Evolutionary conservation across 2,113 vertebrate species (phyloP).

Genomic region (Syngnathus scovelli): DNA sequence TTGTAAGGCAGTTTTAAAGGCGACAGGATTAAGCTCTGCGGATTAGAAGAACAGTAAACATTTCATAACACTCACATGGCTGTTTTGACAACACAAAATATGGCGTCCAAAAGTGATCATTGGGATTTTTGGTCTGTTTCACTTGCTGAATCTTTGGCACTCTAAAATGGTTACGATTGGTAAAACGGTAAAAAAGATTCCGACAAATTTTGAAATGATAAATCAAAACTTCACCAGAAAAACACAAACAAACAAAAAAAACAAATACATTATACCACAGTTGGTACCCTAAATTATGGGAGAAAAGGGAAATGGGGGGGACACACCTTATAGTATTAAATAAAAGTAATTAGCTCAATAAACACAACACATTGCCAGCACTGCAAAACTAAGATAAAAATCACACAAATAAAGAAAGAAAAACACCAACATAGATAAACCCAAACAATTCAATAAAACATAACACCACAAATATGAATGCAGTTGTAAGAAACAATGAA

Average conservation of each 20-base stretch:
- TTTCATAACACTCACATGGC: conserved; percentile 7
- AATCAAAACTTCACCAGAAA: background rate
- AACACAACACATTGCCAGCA: background rate
- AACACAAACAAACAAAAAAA: background rate
- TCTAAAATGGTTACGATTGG: no score
- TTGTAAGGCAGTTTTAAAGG: conserved; percentile 51
- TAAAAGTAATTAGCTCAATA: background rate
- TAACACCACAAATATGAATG: background rate
- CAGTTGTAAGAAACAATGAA: background rate
- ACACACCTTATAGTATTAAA: background rate
- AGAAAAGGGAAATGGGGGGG: background rate
- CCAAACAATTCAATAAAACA: background rate
- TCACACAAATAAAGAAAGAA: background rate
- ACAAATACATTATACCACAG: background rate
- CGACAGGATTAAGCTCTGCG: conserved; percentile 58
- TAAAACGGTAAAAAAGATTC: no score
- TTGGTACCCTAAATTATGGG: background rate
- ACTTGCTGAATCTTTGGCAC: background rate
- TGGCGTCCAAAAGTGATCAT: background rate
- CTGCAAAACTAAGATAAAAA: background rate
- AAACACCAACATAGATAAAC: background rate
- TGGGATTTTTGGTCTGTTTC: background rate
- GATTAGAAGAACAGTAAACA: conserved; percentile 52
- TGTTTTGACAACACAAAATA: background rate
- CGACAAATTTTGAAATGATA: no score